These are phyloP conservation scores for Dasypogon diadema DNA, from an alignment of 2,888 invertebrate genomes.

Conservation along the genomic window DNA sequence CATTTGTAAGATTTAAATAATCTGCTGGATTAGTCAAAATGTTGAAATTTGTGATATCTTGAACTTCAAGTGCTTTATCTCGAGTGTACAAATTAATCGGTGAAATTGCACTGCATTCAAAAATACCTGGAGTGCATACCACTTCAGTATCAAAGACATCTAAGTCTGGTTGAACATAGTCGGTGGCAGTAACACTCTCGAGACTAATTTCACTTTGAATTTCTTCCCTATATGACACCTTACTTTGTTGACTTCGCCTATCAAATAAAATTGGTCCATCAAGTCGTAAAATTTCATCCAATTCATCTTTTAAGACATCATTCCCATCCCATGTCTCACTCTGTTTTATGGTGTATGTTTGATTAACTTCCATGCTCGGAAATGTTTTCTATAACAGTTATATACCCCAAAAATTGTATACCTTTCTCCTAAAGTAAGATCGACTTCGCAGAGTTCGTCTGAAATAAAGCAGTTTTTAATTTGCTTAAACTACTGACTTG, in stretches of 20 bases:
- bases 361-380: slow-evolving; percentile 65
- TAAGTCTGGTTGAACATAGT: neutral
- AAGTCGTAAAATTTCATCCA: slow-evolving; percentile 59
- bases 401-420: slow-evolving; percentile 63
- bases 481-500: no score
- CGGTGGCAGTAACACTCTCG: neutral
- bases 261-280: slow-evolving; percentile 54
- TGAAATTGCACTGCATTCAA: neutral
- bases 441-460: slow-evolving; percentile 59
- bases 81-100: neutral
- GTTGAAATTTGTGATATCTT: no score
- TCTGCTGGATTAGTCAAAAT: no score
- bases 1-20: no score
- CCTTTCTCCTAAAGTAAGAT: slow-evolving; percentile 62
- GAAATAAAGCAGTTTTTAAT: no score
- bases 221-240: neutral
- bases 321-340: neutral
- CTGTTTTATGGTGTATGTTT: slow-evolving; percentile 55
- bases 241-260: neutral
- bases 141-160: neutral
- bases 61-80: no score
- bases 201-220: neutral
- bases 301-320: slow-evolving; percentile 52
- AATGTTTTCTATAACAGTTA: slow-evolving; percentile 59
- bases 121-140: neutral